A percentile compares a stretch with the other conserved stretches of the same genome.
These are phyloP conservation scores for Sebastes kiyomatsui DNA, from an alignment of 2,797 vertebrate species.

Conservation along the genomic window DNA sequence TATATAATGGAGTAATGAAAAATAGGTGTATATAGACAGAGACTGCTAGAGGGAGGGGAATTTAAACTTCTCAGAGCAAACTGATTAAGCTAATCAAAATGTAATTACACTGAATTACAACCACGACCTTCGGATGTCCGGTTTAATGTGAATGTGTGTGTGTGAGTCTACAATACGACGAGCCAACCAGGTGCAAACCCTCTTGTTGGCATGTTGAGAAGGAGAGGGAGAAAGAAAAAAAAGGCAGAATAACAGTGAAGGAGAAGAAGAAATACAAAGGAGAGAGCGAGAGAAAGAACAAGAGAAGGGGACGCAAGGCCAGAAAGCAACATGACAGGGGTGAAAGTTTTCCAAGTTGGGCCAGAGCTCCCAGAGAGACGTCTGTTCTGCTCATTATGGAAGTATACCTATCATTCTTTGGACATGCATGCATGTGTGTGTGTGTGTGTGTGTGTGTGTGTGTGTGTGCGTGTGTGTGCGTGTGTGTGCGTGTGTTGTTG, in stretches of 20 bases:
- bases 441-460: constrained; percentile 15
- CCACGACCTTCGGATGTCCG: constrained; percentile 37
- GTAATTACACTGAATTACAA: constrained; percentile 47
- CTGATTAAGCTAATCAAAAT: constrained; percentile 48
- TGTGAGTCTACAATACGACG: background rate
- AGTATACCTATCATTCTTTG: constrained; percentile 48
- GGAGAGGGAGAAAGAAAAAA: constrained; percentile 5
- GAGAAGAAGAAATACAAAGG: constrained; percentile 3
- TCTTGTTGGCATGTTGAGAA: constrained; percentile 5
- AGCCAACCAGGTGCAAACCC: constrained; percentile 46
- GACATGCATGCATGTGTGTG: too few relatives aligned
- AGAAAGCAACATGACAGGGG: constrained; percentile 46
- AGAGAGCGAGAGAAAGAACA: background rate
- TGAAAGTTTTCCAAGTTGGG: constrained; percentile 41
- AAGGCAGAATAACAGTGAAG: constrained; percentile 23
- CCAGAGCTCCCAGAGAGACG: constrained; percentile 35
- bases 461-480: background rate
- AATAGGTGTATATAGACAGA: constrained; percentile 20
- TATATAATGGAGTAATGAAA: constrained; percentile 28
- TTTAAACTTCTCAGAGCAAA: constrained; percentile 24
- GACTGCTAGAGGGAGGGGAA: background rate
- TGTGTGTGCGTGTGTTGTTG: constrained; percentile 20
- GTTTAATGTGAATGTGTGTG: background rate
- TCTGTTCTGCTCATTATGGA: constrained; percentile 57
- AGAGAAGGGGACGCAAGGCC: constrained; percentile 6